A percentile compares a stretch with the other conserved stretches of the same genome.
Conservation (phyloP, 2,888 invertebrate genomes). For the Galerucella calmariensis region DNA sequence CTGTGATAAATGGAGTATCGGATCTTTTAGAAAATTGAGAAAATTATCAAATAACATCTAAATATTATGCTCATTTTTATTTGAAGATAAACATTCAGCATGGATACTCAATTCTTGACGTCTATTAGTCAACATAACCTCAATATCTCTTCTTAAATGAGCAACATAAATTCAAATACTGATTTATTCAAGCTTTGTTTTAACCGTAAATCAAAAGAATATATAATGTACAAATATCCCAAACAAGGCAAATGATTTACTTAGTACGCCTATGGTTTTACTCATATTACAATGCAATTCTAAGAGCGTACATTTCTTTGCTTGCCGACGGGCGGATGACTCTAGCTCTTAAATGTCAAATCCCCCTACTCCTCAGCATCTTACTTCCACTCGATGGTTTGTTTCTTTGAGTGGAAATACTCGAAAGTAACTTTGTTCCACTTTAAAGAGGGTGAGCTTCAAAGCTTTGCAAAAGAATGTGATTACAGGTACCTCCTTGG, state of each 20-base stretch:
- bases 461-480: background rate
- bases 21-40: background rate
- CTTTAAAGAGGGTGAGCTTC: conserved; percentile 11
- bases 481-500: background rate
- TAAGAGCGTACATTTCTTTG: conserved; percentile 7
- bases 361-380: conserved; percentile 21
- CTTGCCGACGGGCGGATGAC: conserved; percentile 22
- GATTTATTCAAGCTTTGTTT: too few species aligned
- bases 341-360: conserved; percentile 29
- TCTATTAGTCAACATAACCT: too few species aligned
- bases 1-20: background rate
- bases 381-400: conserved; percentile 32
- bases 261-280: background rate
- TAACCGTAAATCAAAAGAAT: too few species aligned
- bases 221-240: background rate
- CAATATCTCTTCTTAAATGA: too few species aligned
- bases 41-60: background rate
- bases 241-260: background rate
- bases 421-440: conserved; percentile 30
- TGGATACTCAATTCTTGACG: too few species aligned
- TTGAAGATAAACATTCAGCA: too few species aligned
- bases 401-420: conserved; percentile 34
- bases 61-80: too few species aligned
- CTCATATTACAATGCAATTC: conserved; percentile 3
- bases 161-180: too few species aligned